Conservation (phyloP, 2,888 invertebrate genomes). For the Melanchra persicariae region DNA sequence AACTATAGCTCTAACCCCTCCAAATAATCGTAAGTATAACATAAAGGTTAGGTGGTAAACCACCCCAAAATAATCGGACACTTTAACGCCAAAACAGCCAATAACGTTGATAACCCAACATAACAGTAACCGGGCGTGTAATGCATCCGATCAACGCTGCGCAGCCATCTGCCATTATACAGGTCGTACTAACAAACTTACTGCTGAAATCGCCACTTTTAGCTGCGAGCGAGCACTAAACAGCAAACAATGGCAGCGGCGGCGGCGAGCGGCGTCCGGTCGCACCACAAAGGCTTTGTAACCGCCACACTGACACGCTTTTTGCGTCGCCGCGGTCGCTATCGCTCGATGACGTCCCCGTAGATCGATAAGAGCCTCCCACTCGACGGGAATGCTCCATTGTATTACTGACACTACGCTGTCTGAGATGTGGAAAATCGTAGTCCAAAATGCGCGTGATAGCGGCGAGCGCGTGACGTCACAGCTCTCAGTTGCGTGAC, state of each 20-base stretch:
- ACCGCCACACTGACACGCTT: conserved; percentile 89
- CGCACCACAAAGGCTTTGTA: conserved; percentile 88
- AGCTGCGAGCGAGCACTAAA: conserved; percentile 85
- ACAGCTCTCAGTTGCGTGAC: conserved; percentile 66
- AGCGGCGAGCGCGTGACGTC: conserved; percentile 69
- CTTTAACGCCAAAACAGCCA: conserved; percentile 21
- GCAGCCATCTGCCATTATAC: conserved; percentile 71
- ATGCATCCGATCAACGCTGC: conserved; percentile 49
- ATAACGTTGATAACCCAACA: conserved; percentile 50
- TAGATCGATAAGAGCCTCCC: conserved; percentile 90
- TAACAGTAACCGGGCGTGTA: conserved; percentile 63
- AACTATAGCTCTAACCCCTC: background rate
- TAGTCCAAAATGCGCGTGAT: conserved; percentile 83
- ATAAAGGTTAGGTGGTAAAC: too few species aligned
- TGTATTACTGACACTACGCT: conserved; percentile 88
- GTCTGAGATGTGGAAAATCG: conserved; percentile 89
- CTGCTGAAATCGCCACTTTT: conserved; percentile 87
- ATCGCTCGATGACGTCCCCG: conserved; percentile 90
- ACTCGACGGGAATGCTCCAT: conserved; percentile 88
- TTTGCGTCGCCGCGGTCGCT: conserved; percentile 87
- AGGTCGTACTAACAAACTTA: conserved; percentile 71
- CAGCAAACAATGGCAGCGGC: conserved; percentile 87
- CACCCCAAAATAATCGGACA: conserved; percentile 18
- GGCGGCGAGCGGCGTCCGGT: conserved; percentile 88
- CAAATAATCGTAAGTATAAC: conserved; percentile 16